Evolutionary conservation across 37 sponge, comb jelly and placozoan genomes (phyloP).

Genomic region (Geodia barretti): DNA sequence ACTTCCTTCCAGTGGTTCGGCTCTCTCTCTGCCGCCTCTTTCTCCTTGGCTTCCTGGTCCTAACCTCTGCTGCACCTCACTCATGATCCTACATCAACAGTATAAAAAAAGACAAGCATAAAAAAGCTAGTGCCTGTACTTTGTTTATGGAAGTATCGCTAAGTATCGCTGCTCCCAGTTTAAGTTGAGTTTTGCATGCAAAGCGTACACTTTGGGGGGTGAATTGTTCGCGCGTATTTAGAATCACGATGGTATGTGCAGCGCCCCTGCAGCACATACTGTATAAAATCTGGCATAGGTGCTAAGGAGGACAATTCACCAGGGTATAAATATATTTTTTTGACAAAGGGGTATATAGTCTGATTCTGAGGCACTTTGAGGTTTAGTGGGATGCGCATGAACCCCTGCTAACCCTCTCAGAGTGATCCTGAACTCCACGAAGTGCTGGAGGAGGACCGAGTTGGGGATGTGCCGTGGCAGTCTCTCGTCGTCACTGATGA

Average conservation of each 20-base stretch:
- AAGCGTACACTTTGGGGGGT: background rate
- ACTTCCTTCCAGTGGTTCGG: slow-evolving; percentile 30
- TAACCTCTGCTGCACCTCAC: slow-evolving; percentile 1
- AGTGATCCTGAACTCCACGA: slow-evolving; percentile 41
- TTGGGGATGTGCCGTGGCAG: slow-evolving; percentile 36
- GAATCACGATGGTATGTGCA: background rate
- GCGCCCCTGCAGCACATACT: background rate
- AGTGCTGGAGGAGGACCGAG: slow-evolving; percentile 37
- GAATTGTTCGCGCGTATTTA: no score
- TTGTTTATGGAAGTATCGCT: background rate
- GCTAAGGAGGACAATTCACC: background rate
- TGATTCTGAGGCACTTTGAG: no score
- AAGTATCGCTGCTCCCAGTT: background rate
- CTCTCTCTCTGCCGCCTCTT: slow-evolving; percentile 7
- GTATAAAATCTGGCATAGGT: background rate
- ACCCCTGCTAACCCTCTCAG: slow-evolving; percentile 29
- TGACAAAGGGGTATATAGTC: no score
- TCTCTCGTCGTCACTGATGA: slow-evolving; percentile 7
- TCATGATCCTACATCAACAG: background rate
- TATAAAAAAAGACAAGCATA: background rate
- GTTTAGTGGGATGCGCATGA: background rate
- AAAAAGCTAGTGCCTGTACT: slow-evolving; percentile 11
- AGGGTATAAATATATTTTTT: no score
- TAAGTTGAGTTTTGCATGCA: background rate
- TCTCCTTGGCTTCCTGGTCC: slow-evolving; percentile 14